Conservation (phyloP, 1,140 invertebrate species). For the Pachypeltis micranthus region DNA sequence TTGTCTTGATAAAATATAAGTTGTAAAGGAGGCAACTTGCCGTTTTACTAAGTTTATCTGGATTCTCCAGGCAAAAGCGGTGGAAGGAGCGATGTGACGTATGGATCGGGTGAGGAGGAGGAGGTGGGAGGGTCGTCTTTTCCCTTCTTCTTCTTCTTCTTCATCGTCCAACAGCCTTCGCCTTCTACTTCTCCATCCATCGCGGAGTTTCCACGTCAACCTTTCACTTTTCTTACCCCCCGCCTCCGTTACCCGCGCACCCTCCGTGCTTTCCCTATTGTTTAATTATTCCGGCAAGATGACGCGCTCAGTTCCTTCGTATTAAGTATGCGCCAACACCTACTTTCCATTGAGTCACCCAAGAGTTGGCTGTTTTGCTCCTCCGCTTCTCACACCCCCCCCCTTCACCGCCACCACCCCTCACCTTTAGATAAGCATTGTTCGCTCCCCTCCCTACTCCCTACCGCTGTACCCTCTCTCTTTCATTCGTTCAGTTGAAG, state of each 20-base stretch:
- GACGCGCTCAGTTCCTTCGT: conserved; percentile 5
- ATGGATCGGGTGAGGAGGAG: neutral
- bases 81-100: neutral
- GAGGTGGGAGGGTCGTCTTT: neutral
- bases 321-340: conserved; percentile 21
- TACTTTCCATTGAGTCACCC: conserved; percentile 19
- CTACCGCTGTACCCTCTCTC: no score
- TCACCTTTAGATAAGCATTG: conserved; percentile 11
- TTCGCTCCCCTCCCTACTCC: conserved; percentile 4
- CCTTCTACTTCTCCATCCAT: no score
- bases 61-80: neutral
- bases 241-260: no score
- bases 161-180: no score
- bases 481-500: no score
- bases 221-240: no score
- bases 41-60: conserved; percentile 22
- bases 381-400: neutral
- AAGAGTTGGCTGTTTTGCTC: conserved; percentile 9
- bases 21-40: conserved; percentile 18
- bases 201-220: no score
- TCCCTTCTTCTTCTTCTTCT: no score
- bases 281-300: conserved; percentile 21
- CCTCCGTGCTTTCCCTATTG: no score
- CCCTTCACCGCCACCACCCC: neutral
- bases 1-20: conserved; percentile 20